Conservation (phyloP, 2,797 vertebrate genomes). For the Pseudomugil gertrudae region DNA sequence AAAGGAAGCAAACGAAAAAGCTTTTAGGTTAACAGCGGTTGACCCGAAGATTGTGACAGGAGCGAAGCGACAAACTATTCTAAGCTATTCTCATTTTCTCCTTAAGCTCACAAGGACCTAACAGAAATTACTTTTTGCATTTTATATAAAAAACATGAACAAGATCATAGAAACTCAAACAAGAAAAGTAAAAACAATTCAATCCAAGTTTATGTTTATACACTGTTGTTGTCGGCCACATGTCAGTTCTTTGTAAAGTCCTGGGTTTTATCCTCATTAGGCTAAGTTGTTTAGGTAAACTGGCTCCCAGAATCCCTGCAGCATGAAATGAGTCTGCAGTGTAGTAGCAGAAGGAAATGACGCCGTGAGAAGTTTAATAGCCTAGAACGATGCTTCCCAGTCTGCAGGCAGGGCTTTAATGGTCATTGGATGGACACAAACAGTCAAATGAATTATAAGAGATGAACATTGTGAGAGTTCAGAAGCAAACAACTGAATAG, state of each 20-base stretch:
- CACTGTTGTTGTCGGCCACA: conserved; percentile 36
- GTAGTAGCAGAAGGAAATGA: conserved; percentile 61
- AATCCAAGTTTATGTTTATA: conserved; percentile 6
- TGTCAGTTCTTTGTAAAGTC: conserved; percentile 48
- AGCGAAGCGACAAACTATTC: too few species aligned
- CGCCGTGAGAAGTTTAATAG: conserved; percentile 68
- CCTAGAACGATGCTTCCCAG: conserved; percentile 60
- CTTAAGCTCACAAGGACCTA: too few species aligned
- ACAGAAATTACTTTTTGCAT: not conserved
- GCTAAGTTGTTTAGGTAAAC: conserved; percentile 73
- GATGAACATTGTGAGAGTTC: conserved; percentile 37
- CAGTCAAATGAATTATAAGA: conserved; percentile 55
- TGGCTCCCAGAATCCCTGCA: conserved; percentile 63
- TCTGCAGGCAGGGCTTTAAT: conserved; percentile 54
- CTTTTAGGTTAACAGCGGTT: too few species aligned
- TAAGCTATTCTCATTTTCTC: too few species aligned
- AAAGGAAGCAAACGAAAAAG: too few species aligned
- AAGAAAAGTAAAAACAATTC: not conserved
- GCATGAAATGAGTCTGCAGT: conserved; percentile 64
- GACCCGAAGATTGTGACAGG: too few species aligned
- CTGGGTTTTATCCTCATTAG: conserved; percentile 67
- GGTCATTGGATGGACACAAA: conserved; percentile 36
- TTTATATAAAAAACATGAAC: not conserved
- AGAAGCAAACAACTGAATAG: conserved; percentile 40
- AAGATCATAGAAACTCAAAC: not conserved